Conservation (phyloP, 2,797 vertebrate genomes). For the Gambelia wislizenii region DNA sequence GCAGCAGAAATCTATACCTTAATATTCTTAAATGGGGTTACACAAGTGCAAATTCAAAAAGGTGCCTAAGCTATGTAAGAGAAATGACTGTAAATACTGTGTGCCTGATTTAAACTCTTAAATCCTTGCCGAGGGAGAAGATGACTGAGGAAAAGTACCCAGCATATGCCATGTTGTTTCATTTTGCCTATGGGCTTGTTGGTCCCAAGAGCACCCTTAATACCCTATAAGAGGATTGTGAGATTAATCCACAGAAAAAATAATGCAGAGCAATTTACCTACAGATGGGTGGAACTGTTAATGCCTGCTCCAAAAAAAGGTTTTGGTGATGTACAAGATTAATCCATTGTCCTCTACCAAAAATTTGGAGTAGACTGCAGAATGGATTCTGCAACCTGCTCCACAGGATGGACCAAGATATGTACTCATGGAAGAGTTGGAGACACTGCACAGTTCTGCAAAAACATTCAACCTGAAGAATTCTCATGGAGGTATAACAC, state of each 20-base stretch:
- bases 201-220: neutral
- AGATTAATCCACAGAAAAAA: conserved; percentile 2
- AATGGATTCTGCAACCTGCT: neutral
- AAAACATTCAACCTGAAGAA: no score
- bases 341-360: neutral
- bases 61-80: neutral
- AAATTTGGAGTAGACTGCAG: neutral
- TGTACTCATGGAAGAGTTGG: no score
- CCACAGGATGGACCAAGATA: neutral
- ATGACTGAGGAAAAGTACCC: neutral
- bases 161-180: neutral
- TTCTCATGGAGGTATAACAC: no score
- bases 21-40: conserved; percentile 21
- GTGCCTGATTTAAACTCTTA: conserved; percentile 7
- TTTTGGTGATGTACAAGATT: neutral
- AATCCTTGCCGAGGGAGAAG: neutral
- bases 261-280: neutral
- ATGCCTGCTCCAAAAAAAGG: neutral
- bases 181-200: neutral
- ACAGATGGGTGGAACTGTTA: neutral
- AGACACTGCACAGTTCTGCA: no score
- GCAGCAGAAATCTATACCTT: conserved; percentile 7
- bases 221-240: neutral
- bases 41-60: neutral
- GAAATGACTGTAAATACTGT: neutral